A percentile compares a stretch with the other conserved stretches of the same genome.
These are phyloP conservation scores for Andrena chrysosceles DNA, from an alignment of 2,888 invertebrate species.

Conservation along the genomic window DNA sequence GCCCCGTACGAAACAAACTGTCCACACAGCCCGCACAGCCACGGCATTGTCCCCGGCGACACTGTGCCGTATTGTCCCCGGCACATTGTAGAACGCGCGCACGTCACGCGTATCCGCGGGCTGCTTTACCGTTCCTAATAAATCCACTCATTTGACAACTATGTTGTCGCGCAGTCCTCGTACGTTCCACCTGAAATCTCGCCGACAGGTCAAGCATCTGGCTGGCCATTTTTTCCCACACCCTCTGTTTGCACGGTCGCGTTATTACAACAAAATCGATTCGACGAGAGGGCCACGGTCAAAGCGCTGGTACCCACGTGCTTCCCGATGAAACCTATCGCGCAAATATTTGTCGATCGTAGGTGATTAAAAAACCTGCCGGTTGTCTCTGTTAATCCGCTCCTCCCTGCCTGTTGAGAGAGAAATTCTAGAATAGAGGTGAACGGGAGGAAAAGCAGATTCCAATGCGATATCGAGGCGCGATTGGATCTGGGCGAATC, in stretches of 20 bases:
- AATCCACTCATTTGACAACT: constrained; percentile 58
- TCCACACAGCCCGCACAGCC: constrained; percentile 1
- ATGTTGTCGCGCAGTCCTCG: constrained; percentile 6
- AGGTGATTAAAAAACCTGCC: constrained; percentile 27
- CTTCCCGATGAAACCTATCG: not conserved
- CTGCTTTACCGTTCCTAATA: constrained; percentile 56
- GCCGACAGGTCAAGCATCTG: not conserved
- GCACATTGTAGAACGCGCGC: constrained; percentile 16
- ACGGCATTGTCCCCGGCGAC: constrained; percentile 19
- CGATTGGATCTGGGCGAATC: constrained; percentile 36
- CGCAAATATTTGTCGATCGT: constrained; percentile 37
- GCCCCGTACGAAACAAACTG: constrained; percentile 29
- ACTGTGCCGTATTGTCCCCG: constrained; percentile 33
- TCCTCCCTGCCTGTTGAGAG: no score
- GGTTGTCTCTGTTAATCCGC: not conserved
- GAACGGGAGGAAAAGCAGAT: not conserved
- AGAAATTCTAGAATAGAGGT: no score
- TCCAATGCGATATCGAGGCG: constrained; percentile 18
- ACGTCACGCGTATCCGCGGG: constrained; percentile 46
- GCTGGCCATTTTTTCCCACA: not conserved
- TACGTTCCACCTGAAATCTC: not conserved
- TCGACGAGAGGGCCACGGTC: not conserved
- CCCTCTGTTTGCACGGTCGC: constrained; percentile 23
- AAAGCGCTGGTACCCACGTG: constrained; percentile 8
- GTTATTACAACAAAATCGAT: constrained; percentile 52